A percentile compares a stretch with the other conserved stretches of the same genome.
These are phyloP conservation scores for Caenorhabditis tropicalis DNA, from an alignment of 1,140 invertebrate genomes.

Conservation along the genomic window DNA sequence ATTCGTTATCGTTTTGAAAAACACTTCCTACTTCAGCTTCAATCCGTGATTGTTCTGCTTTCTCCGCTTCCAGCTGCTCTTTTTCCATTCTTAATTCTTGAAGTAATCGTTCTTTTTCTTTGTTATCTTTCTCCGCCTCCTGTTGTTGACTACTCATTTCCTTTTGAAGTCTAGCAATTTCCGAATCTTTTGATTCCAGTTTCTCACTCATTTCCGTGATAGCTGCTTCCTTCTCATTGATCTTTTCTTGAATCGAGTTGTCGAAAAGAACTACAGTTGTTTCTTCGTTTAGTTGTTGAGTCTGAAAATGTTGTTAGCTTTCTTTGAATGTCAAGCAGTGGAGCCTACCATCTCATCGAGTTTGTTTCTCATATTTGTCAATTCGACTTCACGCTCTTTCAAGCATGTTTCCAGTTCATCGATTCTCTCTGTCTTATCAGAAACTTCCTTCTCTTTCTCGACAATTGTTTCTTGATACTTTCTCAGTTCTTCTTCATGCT, in stretches of 20 bases:
- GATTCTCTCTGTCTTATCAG: constrained; percentile 13
- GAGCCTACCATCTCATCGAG: constrained; percentile 20
- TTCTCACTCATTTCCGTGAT: constrained; percentile 32
- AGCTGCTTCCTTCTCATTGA: constrained; percentile 21
- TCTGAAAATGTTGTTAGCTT: neutral
- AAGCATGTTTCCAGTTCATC: constrained; percentile 37
- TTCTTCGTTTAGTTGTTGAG: constrained; percentile 35
- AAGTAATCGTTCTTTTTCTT: neutral
- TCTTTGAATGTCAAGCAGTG: neutral
- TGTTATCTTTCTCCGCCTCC: neutral
- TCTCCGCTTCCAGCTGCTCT: constrained; percentile 13
- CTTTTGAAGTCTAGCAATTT: constrained; percentile 46
- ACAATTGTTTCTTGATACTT: neutral
- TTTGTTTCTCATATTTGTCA: neutral
- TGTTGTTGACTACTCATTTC: constrained; percentile 37
- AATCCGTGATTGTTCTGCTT: neutral
- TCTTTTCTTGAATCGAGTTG: constrained; percentile 33
- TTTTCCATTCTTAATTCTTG: constrained; percentile 22
- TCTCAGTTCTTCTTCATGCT: neutral
- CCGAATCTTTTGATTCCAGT: constrained; percentile 15
- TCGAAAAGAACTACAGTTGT: constrained; percentile 43
- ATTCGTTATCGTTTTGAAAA: constrained; percentile 54
- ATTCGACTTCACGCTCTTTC: constrained; percentile 43
- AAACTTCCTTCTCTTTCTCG: constrained; percentile 18
- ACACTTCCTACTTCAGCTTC: constrained; percentile 1